Base-by-base conservation (phyloP, 2,113 vertebrate genomes). In the Zapornia atra region DNA sequence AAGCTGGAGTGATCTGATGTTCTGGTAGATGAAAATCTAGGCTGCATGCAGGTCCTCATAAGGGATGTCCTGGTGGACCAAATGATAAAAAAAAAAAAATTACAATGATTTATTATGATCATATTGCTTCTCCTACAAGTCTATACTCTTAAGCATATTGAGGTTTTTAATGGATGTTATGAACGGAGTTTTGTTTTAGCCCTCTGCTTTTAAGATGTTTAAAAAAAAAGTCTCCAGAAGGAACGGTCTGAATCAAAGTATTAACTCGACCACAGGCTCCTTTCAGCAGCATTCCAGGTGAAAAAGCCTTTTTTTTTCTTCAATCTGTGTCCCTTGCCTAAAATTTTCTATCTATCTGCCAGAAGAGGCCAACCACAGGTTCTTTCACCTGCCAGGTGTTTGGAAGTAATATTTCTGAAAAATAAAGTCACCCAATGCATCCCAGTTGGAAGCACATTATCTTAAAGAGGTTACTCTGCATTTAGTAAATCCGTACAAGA, bases 291-390 rank as follows among this genome's bases (percentile, higher is more conserved):
- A 26, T 13, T 14, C 4, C 26, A n/a, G 4, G 6, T n/a, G 4
- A 57, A 57, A 70, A 95, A 53, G 1, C 1, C 2, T 13, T 50
- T 12, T 79, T 79, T 79, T 65, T 63, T 56, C 68, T 72, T 42
- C 15, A 6, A 6, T 50, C 1, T 28, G 1, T 28, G 2, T 54
- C 12, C 9, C 3, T 60, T 53, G 3, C 1, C 3, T 71, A 61
- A 68, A 6, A n/a, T n/a, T n/a, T n/a, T 44, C 78, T 71, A 68
- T 36, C 25, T 51, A 64, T 2, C 7, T 57, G 19, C 5, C n/a
- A 40, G 7, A 29, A 42, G 18, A 60, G 33, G 3, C 21, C 25
- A 76, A 31, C 14, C 15, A n/a, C 11, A 42, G 10, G 6, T 44
- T 70, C 12, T 34, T 73, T 79, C 3, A 44, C 34, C 33, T 79